Percentiles rank a stretch among this genome's conserved stretches.
Evolutionary conservation across 2,888 invertebrate species (phyloP).

Genomic region (Ommatoiulus sabulosus): DNA sequence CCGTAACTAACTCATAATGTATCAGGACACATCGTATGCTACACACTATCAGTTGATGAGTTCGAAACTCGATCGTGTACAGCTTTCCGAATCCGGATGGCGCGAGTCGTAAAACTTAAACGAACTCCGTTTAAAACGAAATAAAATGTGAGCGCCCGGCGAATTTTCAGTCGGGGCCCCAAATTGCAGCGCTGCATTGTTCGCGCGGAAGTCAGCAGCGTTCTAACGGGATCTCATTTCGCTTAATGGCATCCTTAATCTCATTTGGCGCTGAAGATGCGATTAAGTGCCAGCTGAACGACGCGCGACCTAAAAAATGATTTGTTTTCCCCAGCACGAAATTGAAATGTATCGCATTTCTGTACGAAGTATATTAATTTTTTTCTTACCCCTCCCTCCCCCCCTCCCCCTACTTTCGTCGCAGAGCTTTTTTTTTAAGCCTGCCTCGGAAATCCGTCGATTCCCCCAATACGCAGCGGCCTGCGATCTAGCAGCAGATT

Average conservation of each 20-base stretch:
- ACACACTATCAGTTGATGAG: no score
- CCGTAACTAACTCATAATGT: no score
- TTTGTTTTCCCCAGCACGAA: constrained; percentile 24
- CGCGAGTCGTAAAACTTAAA: neutral
- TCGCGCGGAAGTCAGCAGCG: neutral
- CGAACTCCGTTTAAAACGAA: neutral
- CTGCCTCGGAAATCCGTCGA: neutral
- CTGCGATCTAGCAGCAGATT: neutral
- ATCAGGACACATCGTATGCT: no score
- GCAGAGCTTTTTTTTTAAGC: neutral
- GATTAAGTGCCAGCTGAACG: constrained; percentile 20
- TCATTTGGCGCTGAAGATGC: constrained; percentile 28
- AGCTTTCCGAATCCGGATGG: no score
- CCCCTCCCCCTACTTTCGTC: neutral
- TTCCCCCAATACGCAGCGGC: no score
- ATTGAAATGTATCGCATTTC: constrained; percentile 28
- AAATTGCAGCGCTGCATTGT: neutral
- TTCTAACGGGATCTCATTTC: neutral
- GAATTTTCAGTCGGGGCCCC: neutral
- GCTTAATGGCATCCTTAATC: constrained; percentile 24
- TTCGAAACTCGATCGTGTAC: no score
- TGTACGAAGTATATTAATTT: neutral
- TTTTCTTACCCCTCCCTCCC: neutral
- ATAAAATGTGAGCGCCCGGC: no score
- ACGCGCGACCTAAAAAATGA: constrained; percentile 34